Conservation (phyloP, 2,797 vertebrate species). For the Gymnoscopelus microlampas region DNA sequence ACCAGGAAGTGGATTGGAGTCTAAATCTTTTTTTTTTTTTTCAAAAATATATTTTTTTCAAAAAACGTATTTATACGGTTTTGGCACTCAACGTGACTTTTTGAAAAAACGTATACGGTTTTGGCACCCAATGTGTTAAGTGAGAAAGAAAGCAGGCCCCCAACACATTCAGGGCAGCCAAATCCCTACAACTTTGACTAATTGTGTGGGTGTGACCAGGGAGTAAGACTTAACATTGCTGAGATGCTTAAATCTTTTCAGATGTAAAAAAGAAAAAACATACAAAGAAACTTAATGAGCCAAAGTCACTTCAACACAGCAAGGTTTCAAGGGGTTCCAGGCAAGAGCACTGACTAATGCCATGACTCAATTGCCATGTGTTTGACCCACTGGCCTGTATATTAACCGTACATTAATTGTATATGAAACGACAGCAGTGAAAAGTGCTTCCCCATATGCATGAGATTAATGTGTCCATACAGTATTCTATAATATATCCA, state of each 20-base stretch:
- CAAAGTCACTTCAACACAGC: slow-evolving; percentile 42
- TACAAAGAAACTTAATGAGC: slow-evolving; percentile 24
- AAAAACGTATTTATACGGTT: no score
- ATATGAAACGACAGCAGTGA: slow-evolving; percentile 9
- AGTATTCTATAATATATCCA: neutral
- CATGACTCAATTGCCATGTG: slow-evolving; percentile 25
- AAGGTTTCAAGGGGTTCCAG: slow-evolving; percentile 31
- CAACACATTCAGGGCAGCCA: neutral
- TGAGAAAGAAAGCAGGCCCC: no score
- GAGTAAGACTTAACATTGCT: slow-evolving; percentile 52
- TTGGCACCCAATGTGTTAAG: no score
- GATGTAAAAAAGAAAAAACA: slow-evolving; percentile 15
- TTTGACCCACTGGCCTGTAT: slow-evolving; percentile 22
- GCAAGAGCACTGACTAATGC: slow-evolving; percentile 48
- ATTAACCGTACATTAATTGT: slow-evolving; percentile 26
- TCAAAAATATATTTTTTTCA: no score
- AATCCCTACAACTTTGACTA: neutral
- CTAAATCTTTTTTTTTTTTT: no score
- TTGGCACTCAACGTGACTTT: no score
- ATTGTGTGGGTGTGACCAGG: neutral
- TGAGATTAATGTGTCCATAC: neutral
- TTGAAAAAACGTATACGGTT: no score
- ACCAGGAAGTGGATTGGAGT: no score
- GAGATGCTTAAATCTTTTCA: slow-evolving; percentile 50
- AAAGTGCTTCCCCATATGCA: neutral